Base-by-base conservation (phyloP, 2,888 invertebrate genomes). In the Buathra laborator region DNA sequence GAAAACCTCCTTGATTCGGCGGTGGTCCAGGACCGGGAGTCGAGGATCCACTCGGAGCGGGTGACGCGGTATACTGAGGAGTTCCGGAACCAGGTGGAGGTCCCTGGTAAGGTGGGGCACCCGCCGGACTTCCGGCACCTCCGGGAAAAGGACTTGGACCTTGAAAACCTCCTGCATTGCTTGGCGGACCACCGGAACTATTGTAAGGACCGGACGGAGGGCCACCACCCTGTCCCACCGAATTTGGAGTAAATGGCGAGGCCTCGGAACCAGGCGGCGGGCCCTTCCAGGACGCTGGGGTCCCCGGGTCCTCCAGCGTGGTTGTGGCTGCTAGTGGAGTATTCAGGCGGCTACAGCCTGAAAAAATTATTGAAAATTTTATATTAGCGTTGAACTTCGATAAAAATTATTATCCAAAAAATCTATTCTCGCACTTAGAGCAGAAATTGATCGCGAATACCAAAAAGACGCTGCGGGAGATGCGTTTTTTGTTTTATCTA, bases 31-130 rank as follows among this genome's bases (percentile, higher is more conserved):
- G 97, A 84, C 97, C 97, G 9, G 98, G 97, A 56, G 98, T 97
- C 89, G 97, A 97, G 71, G 97, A 96, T 91, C 96, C 97, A 91
- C 96, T 97, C 89, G 97, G 97, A 91, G 96, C 97, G 90, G 98
- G 98, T 87, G 97, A 97, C 91, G 97, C 97, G 90, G 97, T 97
- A 94, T 97, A 98, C 95, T 96, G 97, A 91, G 96, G 97, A 92
- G 95, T 97, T 94, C 95, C 97, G 92, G 96, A 97, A 92, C 95
- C 97, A 90, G 95, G 97, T 92, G 95, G 97, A 93, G 95, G 95
- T 89, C 97, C 96, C 94, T 97, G 95, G 94, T 97, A 95, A 94
- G 96, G 94, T 92, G 96, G 94, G 93, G 96, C 95, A 94, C 97
- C 95, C 91, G 97, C 95, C 84, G 97, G 97, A 89, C 97, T 97